Evolutionary conservation across 2,888 invertebrate genomes (phyloP), one percentile per base, ranked within the genome.

Genomic region (Pseudococcus jackbeardsleyi): DNA sequence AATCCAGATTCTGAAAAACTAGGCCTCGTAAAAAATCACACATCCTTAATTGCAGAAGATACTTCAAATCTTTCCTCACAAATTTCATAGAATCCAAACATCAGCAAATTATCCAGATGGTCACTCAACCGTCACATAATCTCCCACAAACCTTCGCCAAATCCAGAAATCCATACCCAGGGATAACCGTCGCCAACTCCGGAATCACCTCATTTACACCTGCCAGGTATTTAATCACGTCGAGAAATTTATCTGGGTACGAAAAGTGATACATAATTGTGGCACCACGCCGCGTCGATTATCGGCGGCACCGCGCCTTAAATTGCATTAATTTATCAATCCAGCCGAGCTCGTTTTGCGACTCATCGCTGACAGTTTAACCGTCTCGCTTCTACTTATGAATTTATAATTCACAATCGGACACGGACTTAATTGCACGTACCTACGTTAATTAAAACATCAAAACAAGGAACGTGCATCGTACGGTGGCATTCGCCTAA

Each of bases 241-340:
- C 26, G 26, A 50, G 19, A 64, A 64, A 22, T 68, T 26, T 11
- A 68, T 54, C 54, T n/a, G 54, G 54, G n/a, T 4, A n/a, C 11
- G 11, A 50, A 12, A 48, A 50, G 48, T 50, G 48, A 50, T 50
- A 50, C 48, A 50, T 50, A 50, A 50, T 54, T 54, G n/a, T 54
- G 54, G 8, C 19, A 15, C 22, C 68, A 68, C 68, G 68, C 68
- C 26, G 68, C 12, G 68, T 26, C 68, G 68, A 68, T 68, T 68
- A 68, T 68, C 22, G 26, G 26, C 22, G 68, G 64, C 68, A 26
- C 4, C 15, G 50, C 64, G 64, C 8, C 19, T 19, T 64, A 19
- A 64, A 64, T 64, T 64, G 68, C 22, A 26, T 68, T 68, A 68
- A 68, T 68, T 68, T 68, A 68, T 68, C 68, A 68, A 68, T 68